Conservation (phyloP, 2,888 invertebrate species). For the Drosophila meridionalis region DNA sequence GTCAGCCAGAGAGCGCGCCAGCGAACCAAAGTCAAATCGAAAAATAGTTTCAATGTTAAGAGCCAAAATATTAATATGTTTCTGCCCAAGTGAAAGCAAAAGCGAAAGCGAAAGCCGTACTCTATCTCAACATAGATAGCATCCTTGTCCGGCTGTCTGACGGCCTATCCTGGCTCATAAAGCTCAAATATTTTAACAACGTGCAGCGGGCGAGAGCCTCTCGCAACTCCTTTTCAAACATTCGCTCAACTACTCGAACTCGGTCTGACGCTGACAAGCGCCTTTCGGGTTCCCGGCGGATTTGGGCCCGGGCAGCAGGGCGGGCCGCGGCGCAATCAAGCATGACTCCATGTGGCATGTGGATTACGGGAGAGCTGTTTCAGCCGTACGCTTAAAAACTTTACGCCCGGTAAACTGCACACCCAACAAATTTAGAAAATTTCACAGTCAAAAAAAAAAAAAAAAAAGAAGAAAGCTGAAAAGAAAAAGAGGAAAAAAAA, state of each 20-base stretch:
- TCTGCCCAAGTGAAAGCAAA: neutral
- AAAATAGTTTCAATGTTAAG: conserved; percentile 70
- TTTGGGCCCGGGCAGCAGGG: neutral
- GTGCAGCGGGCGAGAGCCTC: conserved; percentile 5
- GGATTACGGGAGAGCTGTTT: conserved; percentile 64
- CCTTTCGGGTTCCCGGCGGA: conserved; percentile 25
- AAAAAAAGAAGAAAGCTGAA: neutral
- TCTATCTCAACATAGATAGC: neutral
- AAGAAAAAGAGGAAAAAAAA: neutral
- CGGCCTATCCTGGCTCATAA: conserved; percentile 30
- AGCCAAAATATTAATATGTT: conserved; percentile 65
- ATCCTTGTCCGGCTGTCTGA: conserved; percentile 1
- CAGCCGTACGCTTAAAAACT: conserved; percentile 69
- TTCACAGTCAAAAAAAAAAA: conserved; percentile 36
- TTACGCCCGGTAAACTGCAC: conserved; percentile 60
- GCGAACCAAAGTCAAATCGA: conserved; percentile 63
- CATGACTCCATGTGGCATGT: conserved; percentile 66
- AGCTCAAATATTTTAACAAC: conserved; percentile 50
- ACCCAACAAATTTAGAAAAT: conserved; percentile 59
- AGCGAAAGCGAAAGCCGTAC: conserved; percentile 1
- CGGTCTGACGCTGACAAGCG: conserved; percentile 47
- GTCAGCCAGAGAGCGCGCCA: conserved; percentile 22
- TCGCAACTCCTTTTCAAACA: conserved; percentile 35
- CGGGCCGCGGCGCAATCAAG: conserved; percentile 60
- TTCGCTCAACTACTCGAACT: conserved; percentile 37